phyloP scores from a whole-genome alignment of 2,113 vertebrate species.

The Sceloporus undulatus region DNA sequence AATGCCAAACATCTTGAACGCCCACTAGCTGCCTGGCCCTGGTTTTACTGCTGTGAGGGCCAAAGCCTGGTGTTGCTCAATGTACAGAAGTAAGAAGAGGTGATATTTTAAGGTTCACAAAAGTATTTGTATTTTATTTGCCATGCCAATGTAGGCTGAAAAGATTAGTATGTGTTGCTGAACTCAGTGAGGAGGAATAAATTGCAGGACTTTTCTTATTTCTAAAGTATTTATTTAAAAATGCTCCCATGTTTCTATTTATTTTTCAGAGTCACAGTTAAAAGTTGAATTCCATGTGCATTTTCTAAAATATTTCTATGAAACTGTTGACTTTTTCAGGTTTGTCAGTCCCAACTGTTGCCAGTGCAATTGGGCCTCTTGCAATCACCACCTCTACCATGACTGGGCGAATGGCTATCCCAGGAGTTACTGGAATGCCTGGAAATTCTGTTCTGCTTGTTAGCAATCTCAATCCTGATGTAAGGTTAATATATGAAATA shows the following conservation, averaged over 20 bases:
- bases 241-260: conserved; percentile 10
- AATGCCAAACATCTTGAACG: not conserved
- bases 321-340: conserved; percentile 54
- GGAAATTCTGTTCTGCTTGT: conserved; percentile 84
- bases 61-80: not conserved
- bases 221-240: not conserved
- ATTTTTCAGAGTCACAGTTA: not conserved
- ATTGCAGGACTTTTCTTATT: not conserved
- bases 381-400: conserved; percentile 65
- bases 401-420: conserved; percentile 72
- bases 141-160: not conserved
- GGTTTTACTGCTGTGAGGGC: not conserved
- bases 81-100: not conserved
- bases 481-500: conserved; percentile 70
- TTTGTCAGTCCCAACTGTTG: conserved; percentile 74
- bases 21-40: too few species aligned
- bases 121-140: not conserved
- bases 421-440: conserved; percentile 61
- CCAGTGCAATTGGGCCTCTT: conserved; percentile 74
- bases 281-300: not conserved
- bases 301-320: conserved; percentile 45
- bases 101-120: not conserved
- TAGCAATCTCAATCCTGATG: conserved; percentile 88
- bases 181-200: not conserved
- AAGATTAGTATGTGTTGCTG: not conserved